These are phyloP conservation scores for Thecophora atra DNA, from an alignment of 2,888 invertebrate species.

Conservation along the genomic window DNA sequence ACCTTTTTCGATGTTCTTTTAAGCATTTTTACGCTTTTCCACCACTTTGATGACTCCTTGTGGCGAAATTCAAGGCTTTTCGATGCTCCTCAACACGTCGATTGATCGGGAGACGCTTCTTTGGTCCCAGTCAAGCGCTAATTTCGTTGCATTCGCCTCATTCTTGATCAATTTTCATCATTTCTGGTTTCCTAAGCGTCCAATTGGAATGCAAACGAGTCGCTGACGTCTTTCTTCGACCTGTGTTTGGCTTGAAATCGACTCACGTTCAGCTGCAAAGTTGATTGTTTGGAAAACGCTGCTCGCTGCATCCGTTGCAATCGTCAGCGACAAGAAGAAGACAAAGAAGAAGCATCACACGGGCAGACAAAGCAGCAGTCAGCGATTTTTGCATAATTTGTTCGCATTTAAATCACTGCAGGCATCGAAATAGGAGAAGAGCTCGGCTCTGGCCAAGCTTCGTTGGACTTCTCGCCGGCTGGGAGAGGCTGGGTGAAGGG, in stretches of 20 bases:
- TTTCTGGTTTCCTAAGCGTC: no score
- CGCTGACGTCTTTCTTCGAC: slow-evolving; percentile 9
- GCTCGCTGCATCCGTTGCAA: slow-evolving; percentile 7
- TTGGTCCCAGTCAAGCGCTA: no score
- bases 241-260: slow-evolving; percentile 35
- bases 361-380: not conserved
- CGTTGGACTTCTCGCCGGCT: not conserved
- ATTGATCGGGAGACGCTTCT: no score
- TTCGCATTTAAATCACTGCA: not conserved
- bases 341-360: slow-evolving; percentile 14
- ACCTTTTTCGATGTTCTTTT: no score
- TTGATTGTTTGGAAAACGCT: slow-evolving; percentile 27
- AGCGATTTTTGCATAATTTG: not conserved
- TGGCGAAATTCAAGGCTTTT: no score
- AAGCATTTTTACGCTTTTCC: no score
- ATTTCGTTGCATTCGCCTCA: no score
- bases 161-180: no score
- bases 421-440: not conserved
- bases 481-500: not conserved
- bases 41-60: no score
- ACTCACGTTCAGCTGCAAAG: slow-evolving; percentile 35
- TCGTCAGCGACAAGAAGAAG: not conserved
- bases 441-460: no score
- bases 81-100: no score
- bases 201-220: no score